Conservation (phyloP, 2,797 vertebrate species). For the Danio aesculapii region DNA sequence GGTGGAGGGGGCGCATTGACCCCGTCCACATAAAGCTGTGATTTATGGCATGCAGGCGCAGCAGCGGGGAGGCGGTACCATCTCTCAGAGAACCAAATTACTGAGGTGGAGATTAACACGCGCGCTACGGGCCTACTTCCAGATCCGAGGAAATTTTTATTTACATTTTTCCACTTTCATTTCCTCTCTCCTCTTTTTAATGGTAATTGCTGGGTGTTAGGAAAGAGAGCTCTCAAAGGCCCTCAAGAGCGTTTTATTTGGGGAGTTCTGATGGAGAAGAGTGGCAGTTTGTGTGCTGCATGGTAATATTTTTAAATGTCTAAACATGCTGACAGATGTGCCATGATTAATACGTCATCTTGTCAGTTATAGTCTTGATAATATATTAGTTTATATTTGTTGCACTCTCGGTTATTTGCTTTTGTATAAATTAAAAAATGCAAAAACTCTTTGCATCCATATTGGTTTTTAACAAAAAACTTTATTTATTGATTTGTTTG, state of each 20-base stretch:
- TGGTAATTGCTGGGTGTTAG: conserved; percentile 74
- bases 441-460: not conserved
- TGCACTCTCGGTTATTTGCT: not conserved
- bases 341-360: not conserved
- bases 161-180: conserved; percentile 94
- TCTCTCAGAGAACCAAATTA: conserved; percentile 99
- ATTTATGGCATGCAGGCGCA: conserved; percentile 99
- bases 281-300: conserved; percentile 37
- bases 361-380: not conserved
- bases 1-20: conserved; percentile 91
- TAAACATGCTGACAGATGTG: conserved; percentile 6
- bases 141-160: conserved; percentile 92
- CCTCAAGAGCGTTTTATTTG: conserved; percentile 40
- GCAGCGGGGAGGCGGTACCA: conserved; percentile 98
- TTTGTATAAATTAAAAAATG: not conserved
- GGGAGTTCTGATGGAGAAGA: conserved; percentile 30
- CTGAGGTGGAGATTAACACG: conserved; percentile 99
- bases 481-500: not conserved
- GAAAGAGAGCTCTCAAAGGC: conserved; percentile 52
- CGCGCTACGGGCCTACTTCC: conserved; percentile 93
- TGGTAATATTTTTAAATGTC: not conserved
- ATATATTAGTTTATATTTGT: not conserved
- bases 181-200: conserved; percentile 84
- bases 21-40: conserved; percentile 99
- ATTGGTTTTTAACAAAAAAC: not conserved